Base-by-base conservation (phyloP, 2,797 vertebrate species). In the Dallia pectoralis region DNA sequence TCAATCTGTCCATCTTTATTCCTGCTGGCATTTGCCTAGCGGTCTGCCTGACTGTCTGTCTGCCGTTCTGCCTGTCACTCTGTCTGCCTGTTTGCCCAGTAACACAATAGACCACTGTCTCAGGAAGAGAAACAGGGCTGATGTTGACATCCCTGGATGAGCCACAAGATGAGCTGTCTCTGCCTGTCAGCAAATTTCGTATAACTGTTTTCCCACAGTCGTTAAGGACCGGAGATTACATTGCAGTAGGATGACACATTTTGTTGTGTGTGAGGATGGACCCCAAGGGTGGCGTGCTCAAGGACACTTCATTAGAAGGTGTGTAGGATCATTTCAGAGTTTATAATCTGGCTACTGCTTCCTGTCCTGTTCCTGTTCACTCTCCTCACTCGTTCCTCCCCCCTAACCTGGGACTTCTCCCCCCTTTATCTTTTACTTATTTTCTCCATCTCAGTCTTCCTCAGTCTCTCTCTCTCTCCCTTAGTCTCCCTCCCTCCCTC, bases 151-250 rank as follows among this genome's bases (percentile, higher is more conserved):
- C 18, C n/a, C 18, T 59, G 82, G 77, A 87, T 83, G 83, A 84
- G 83, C 71, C 71, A 77, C 61, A 77, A 79, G 79, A 85, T 78
- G 82, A 76, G 89, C 86, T 86, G 75, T 89, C 12, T 12, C 12
- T 12, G 40, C 40, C 85, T 86, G 53, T 59, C 53, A 44, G 51
- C 70, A 69, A 83, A 74, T 86, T 78, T 77, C 70, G 12, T 81
- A 64, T 82, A 80, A 62, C 72, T 70, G 36, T 84, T 82, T 91
- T 90, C 89, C 86, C 89, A 90, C 89, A 88, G 81, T 85, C 76
- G 66, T 70, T 69, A 86, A 87, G 84, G 86, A 88, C 82, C 79
- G 83, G 77, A 84, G 84, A 84, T 73, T 86, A 68, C 81, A 87
- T 87, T 87, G 84, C 85, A 77, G 62, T 0, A 27, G 71, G 77